Percentiles rank a stretch among this genome's conserved stretches.
phyloP scores from a whole-genome alignment of 1,140 invertebrate species.

The Drosophila littoralis region DNA sequence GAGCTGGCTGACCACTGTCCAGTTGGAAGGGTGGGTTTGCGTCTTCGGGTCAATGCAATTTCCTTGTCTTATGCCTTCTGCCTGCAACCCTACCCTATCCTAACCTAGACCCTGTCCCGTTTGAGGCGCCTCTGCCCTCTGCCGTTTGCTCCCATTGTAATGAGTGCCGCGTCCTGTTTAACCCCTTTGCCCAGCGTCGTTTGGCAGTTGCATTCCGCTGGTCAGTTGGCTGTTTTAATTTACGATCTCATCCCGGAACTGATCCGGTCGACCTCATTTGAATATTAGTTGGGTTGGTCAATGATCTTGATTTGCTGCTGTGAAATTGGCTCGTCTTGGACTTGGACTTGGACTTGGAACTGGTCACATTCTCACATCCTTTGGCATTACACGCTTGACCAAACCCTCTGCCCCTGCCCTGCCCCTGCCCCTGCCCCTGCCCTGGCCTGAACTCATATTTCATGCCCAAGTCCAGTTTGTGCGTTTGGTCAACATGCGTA shows the following conservation, averaged over 20 bases:
- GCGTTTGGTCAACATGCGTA: slow-evolving; percentile 57
- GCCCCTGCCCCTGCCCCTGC: neutral
- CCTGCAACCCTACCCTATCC: slow-evolving; percentile 5
- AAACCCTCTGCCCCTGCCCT: slow-evolving; percentile 21
- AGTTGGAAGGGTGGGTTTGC: slow-evolving; percentile 13
- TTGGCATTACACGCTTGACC: slow-evolving; percentile 77
- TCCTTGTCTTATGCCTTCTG: slow-evolving; percentile 7
- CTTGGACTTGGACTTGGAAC: slow-evolving; percentile 1
- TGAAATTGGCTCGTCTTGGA: slow-evolving; percentile 46
- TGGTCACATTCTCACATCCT: slow-evolving; percentile 71
- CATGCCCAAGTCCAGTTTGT: slow-evolving; percentile 44
- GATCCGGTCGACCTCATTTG: slow-evolving; percentile 75
- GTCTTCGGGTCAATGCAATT: slow-evolving; percentile 58
- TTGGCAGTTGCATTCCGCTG: slow-evolving; percentile 28
- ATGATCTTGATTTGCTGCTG: slow-evolving; percentile 66
- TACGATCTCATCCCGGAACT: slow-evolving; percentile 34
- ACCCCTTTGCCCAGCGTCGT: slow-evolving; percentile 26
- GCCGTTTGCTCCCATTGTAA: slow-evolving; percentile 70
- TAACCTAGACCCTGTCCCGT: neutral
- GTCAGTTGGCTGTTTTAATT: slow-evolving; percentile 40
- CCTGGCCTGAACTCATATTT: slow-evolving; percentile 66
- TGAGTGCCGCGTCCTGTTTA: slow-evolving; percentile 55
- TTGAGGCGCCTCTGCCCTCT: slow-evolving; percentile 21
- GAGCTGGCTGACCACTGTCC: slow-evolving; percentile 60
- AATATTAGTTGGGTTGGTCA: slow-evolving; percentile 77